These are phyloP conservation scores for Columba janthina DNA, from an alignment of 2,113 vertebrate genomes.

Conservation along the genomic window DNA sequence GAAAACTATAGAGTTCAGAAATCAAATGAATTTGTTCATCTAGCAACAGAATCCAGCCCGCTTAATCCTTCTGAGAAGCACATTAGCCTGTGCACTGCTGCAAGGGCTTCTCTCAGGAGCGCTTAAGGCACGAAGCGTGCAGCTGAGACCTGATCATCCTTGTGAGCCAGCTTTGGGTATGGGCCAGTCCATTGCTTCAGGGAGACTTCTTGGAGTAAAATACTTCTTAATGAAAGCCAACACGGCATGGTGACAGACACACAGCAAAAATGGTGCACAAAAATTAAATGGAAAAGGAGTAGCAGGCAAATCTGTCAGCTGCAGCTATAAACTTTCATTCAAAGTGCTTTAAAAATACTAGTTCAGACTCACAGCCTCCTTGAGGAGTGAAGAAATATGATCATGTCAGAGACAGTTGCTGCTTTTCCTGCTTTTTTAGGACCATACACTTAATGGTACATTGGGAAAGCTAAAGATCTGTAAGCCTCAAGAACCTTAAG, in stretches of 20 bases:
- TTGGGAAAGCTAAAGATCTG: neutral
- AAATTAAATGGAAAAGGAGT: neutral
- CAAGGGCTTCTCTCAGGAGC: neutral
- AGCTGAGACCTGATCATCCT: neutral
- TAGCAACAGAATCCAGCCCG: neutral
- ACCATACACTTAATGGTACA: neutral
- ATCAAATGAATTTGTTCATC: neutral
- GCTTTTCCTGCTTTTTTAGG: neutral
- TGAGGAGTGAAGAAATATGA: neutral
- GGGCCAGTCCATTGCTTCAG: neutral
- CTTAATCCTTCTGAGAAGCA: neutral
- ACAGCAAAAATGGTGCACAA: neutral
- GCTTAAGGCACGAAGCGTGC: fast-evolving
- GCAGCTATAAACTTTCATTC: neutral
- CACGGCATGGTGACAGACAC: fast-evolving
- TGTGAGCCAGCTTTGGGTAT: neutral
- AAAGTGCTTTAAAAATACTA: neutral
- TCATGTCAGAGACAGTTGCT: neutral
- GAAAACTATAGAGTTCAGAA: neutral
- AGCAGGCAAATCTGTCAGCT: neutral
- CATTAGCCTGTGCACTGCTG: neutral
- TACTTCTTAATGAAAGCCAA: neutral
- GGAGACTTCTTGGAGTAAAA: neutral
- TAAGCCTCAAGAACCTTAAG: neutral
- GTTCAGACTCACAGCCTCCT: neutral